phyloP scores from a whole-genome alignment of 2,888 invertebrate species.

The Neria commutata region DNA sequence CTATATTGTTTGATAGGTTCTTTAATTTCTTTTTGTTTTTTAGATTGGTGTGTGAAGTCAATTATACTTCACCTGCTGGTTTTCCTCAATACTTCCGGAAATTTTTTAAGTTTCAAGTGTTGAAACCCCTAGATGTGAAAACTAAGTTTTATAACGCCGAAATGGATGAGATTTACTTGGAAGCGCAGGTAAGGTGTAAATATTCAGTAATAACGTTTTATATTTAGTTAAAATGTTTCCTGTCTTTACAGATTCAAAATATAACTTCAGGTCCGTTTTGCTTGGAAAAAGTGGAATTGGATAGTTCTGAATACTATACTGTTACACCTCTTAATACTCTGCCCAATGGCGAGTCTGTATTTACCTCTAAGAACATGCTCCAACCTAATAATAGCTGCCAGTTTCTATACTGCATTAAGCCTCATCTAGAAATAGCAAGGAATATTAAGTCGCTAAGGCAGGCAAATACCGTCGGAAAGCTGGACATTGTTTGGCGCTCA shows the following conservation, averaged over 20 bases:
- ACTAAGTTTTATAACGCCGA: constrained; percentile 97
- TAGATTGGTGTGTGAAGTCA: constrained; percentile 94
- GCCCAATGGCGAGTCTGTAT: constrained; percentile 72
- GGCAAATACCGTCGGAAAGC: constrained; percentile 90
- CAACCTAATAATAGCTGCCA: constrained; percentile 92
- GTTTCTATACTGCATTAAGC: constrained; percentile 91
- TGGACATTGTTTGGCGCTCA: constrained; percentile 98
- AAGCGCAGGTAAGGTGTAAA: constrained; percentile 71
- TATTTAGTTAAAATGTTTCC: not conserved
- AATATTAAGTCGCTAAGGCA: constrained; percentile 81
- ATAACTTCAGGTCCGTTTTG: constrained; percentile 92
- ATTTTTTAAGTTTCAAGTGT: constrained; percentile 97
- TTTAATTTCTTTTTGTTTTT: too few species aligned
- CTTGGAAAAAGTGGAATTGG: constrained; percentile 91
- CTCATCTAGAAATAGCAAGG: constrained; percentile 75
- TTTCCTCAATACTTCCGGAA: constrained; percentile 88
- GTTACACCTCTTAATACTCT: constrained; percentile 77
- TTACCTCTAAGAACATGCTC: constrained; percentile 79
- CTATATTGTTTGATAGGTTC: too few species aligned
- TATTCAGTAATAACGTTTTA: too few species aligned
- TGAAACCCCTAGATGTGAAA: constrained; percentile 97
- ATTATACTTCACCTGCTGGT: constrained; percentile 78
- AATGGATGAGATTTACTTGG: constrained; percentile 76
- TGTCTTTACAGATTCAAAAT: constrained; percentile 81
- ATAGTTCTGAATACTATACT: constrained; percentile 88